Conservation (phyloP, 2,888 invertebrate genomes). For the Eumacrocentrus americanus region DNA sequence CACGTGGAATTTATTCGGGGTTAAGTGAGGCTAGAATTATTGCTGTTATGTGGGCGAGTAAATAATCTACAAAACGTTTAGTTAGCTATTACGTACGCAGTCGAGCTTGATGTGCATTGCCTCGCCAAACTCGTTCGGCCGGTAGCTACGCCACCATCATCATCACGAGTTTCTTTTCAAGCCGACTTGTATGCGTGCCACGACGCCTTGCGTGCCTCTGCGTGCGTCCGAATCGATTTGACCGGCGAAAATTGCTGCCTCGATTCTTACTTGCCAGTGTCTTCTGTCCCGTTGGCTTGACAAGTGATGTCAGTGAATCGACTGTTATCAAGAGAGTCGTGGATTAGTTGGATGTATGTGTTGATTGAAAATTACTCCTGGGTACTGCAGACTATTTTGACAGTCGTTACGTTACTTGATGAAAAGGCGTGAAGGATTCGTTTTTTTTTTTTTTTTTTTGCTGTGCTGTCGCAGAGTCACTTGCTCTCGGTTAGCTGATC, state of each 20-base stretch:
- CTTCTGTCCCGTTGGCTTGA: too few species aligned
- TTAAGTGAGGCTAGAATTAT: background rate
- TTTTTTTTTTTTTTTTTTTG: too few species aligned
- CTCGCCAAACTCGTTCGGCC: slow-evolving; percentile 34
- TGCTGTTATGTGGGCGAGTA: too few species aligned
- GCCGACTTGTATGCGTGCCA: slow-evolving; percentile 23
- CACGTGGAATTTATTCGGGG: background rate
- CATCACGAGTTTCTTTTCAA: slow-evolving; percentile 16
- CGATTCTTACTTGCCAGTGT: slow-evolving; percentile 11
- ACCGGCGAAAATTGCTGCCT: slow-evolving; percentile 33
- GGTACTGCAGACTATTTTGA: too few species aligned
- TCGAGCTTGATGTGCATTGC: slow-evolving; percentile 12
- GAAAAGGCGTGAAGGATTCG: too few species aligned
- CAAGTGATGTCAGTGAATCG: background rate
- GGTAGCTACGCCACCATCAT: slow-evolving; percentile 12
- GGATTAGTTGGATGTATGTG: background rate
- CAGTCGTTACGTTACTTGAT: too few species aligned
- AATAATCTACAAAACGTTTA: background rate
- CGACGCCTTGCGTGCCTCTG: slow-evolving; percentile 29
- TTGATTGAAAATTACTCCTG: too few species aligned
- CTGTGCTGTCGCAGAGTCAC: background rate
- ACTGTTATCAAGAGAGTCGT: background rate
- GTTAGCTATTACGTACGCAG: slow-evolving; percentile 13
- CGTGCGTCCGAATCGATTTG: slow-evolving; percentile 36
- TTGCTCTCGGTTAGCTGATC: background rate